Conservation (phyloP, 2,113 vertebrate species). For the Merops nubicus region DNA sequence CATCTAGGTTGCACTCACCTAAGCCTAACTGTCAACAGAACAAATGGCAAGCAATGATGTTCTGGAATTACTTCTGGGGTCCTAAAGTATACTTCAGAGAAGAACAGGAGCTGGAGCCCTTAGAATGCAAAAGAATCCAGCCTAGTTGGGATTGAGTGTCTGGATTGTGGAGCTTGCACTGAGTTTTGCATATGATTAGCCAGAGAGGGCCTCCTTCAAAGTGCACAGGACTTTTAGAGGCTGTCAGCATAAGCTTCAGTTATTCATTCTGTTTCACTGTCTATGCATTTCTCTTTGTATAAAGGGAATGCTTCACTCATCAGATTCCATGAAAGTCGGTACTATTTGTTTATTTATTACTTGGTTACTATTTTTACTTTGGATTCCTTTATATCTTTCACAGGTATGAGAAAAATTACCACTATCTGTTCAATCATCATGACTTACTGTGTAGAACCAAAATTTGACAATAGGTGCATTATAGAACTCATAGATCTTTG, state of each 20-base stretch:
- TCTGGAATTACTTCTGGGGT: neutral
- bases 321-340: neutral
- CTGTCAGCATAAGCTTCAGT: neutral
- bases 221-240: neutral
- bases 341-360: neutral
- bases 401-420: neutral
- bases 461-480: constrained; percentile 98
- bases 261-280: neutral
- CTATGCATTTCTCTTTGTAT: neutral
- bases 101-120: neutral
- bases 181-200: neutral
- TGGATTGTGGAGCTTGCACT: neutral
- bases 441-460: constrained; percentile 97
- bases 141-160: neutral
- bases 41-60: neutral
- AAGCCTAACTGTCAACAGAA: neutral
- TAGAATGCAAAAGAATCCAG: neutral
- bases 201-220: neutral
- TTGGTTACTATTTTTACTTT: neutral
- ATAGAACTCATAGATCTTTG: constrained; percentile 95
- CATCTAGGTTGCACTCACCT: neutral
- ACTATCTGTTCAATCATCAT: neutral
- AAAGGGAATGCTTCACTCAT: neutral
- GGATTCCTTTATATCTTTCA: neutral
- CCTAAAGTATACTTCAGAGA: neutral